Evolutionary conservation across 2,888 invertebrate genomes (phyloP), one percentile per base, ranked within the genome.

Genomic region (Chorisops tibialis): DNA sequence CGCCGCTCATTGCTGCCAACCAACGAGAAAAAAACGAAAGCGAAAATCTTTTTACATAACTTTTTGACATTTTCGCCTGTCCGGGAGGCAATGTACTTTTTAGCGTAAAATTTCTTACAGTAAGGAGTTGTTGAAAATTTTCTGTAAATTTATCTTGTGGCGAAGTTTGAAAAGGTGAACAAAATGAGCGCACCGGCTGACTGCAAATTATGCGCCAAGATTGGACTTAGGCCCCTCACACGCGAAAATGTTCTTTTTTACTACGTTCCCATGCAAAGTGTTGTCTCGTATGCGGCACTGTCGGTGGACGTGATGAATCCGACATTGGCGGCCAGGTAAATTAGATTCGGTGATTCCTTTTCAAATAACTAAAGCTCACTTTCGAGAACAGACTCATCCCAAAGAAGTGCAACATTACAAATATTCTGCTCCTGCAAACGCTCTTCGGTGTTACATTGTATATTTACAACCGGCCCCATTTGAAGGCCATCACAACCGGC

Each of bases 301-400:
- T 88, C 91, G 49, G 81, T 92, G 50, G 89, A 89, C 79, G 89
- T 92, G 58, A 91, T 92, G 89, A 91, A 92, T 73, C 92, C 92
- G 3, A 83, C 85, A 67, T 78, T 91, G 68, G 82, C 89, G 70
- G 81, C 87, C 70, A 88, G 88, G 88, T 87, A 74, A 30, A 58
- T 75, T 39, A n/a, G 22, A 18, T 30, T 16, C 16, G 52, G 41
- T 37, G 35, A 37, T 48, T 59, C 21, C 14, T 7, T 50, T n/a
- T 7, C 16, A 51, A 19, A 45, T 18, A 35, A 24, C 11, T 45
- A 54, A 16, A 19, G 45, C 14, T 2, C 12, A 16, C 41, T 47
- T 19, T 18, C 61, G 84, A n/a, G n/a, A 83, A 51, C 78, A 89
- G 89, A 72, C 76, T 88, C 68, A 85, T 88, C 70, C 88, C 89